Conservation (phyloP, 2,113 vertebrate species). For the Merops nubicus region DNA sequence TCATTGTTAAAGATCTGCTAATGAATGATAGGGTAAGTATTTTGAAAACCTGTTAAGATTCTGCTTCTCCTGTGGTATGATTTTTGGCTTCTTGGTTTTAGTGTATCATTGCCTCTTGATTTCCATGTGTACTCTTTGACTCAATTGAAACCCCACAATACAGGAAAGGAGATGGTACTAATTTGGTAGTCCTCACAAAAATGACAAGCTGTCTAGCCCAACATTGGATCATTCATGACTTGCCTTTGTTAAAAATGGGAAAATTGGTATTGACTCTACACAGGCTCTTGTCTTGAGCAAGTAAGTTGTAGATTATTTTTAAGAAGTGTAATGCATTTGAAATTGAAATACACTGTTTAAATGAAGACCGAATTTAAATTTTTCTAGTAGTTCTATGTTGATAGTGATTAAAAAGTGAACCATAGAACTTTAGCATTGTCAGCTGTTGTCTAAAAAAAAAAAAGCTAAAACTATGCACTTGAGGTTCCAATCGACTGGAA, state of each 20-base stretch:
- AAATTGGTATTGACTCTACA: background rate
- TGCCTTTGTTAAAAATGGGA: background rate
- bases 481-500: background rate
- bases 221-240: background rate
- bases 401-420: background rate
- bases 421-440: fast-evolving
- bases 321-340: background rate
- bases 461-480: background rate
- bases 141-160: background rate
- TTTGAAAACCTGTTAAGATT: background rate
- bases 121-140: background rate
- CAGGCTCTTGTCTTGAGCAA: background rate
- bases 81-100: background rate
- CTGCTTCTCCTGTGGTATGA: background rate
- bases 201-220: background rate
- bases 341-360: background rate
- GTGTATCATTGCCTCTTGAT: background rate
- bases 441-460: background rate
- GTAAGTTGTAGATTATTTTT: background rate
- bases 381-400: background rate
- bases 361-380: background rate
- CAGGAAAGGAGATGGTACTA: background rate
- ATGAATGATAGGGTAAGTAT: conserved; percentile 93
- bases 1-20: conserved; percentile 97
- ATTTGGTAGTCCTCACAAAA: background rate